Conservation (phyloP, 2,888 invertebrate genomes). For the Apoda limacodes region DNA sequence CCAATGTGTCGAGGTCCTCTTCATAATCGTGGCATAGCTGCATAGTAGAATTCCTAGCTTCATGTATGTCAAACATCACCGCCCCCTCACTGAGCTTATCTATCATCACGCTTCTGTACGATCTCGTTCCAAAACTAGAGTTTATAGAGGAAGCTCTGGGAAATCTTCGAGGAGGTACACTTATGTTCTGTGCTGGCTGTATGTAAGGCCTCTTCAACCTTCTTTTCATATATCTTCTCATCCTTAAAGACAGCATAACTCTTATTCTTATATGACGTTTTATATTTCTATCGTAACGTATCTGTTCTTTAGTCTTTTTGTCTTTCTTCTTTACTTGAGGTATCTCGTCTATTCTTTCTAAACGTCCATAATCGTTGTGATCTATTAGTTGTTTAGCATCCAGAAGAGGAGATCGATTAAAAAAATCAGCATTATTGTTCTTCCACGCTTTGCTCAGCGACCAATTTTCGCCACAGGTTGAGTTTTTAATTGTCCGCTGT, state of each 20-base stretch:
- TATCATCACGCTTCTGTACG: conserved; percentile 52
- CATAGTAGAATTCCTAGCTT: conserved; percentile 58
- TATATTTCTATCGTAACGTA: conserved; percentile 69
- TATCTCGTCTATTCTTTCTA: conserved; percentile 54
- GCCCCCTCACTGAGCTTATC: conserved; percentile 52
- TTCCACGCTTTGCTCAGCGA: conserved; percentile 63
- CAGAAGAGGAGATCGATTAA: conserved; percentile 37
- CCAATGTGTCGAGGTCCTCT: conserved; percentile 59
- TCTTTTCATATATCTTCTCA: conserved; percentile 66
- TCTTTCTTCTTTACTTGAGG: conserved; percentile 40
- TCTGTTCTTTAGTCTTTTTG: conserved; percentile 53
- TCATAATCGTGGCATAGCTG: conserved; percentile 59
- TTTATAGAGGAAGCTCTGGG: conserved; percentile 40
- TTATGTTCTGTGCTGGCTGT: conserved; percentile 30
- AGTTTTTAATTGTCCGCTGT: conserved; percentile 35
- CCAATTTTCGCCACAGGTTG: conserved; percentile 61
- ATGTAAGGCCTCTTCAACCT: conserved; percentile 34
- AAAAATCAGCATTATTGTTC: conserved; percentile 46
- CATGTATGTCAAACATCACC: conserved; percentile 56
- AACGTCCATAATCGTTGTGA: conserved; percentile 29
- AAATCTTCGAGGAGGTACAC: conserved; percentile 48
- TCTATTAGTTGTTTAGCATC: conserved; percentile 35
- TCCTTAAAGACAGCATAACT: conserved; percentile 75
- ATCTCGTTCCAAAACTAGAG: conserved; percentile 55
- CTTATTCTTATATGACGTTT: conserved; percentile 74